Conservation (phyloP, 2,888 invertebrate species). For the Danaus chrysippus region DNA sequence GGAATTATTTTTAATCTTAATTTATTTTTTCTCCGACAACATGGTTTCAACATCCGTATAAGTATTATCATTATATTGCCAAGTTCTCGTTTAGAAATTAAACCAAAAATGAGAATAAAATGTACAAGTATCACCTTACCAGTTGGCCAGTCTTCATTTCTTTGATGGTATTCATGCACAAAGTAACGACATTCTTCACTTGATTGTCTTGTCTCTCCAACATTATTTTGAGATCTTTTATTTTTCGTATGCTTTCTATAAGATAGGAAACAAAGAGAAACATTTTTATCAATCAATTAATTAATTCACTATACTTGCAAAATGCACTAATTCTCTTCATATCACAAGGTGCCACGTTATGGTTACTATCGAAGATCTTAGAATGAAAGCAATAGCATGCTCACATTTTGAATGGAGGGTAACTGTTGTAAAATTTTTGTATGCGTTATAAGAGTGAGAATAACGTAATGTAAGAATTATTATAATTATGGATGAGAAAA, state of each 20-base stretch:
- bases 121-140: slow-evolving; percentile 34
- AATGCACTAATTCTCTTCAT: slow-evolving; percentile 9
- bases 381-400: too few relatives aligned
- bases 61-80: too few relatives aligned
- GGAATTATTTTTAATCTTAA: too few relatives aligned
- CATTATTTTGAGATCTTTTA: slow-evolving; percentile 47
- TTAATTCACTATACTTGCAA: slow-evolving; percentile 6
- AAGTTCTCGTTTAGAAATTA: too few relatives aligned
- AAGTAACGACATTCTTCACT: slow-evolving; percentile 49
- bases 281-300: not conserved
- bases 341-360: too few relatives aligned
- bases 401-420: too few relatives aligned
- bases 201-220: slow-evolving; percentile 51
- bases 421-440: too few relatives aligned
- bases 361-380: too few relatives aligned
- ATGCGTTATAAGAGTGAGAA: too few relatives aligned
- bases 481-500: not conserved
- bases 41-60: too few relatives aligned
- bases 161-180: slow-evolving; percentile 54
- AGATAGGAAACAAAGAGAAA: slow-evolving; percentile 32
- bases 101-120: slow-evolving; percentile 13
- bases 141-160: slow-evolving; percentile 48
- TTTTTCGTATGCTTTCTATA: slow-evolving; percentile 48
- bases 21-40: too few relatives aligned
- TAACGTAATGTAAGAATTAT: too few relatives aligned